Evolutionary conservation across 2,888 invertebrate genomes (phyloP), one percentile per base, ranked within the genome.

Genomic region (Drosophila tanythrix): DNA sequence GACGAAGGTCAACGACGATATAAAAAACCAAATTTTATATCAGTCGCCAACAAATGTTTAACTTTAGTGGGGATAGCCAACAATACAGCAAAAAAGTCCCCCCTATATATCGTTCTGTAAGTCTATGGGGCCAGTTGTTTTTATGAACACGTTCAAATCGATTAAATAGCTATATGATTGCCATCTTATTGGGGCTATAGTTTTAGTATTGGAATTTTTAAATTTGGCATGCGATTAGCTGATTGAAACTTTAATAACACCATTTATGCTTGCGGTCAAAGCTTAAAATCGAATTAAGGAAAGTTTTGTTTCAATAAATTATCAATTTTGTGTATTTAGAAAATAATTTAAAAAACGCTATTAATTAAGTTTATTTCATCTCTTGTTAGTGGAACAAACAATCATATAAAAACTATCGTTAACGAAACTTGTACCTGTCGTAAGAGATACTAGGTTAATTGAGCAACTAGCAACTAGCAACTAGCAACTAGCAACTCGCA

Each of bases 1-100:
- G 81, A 89, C 88, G 87, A 88, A 88, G 87, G 87, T 88, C 87
- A 89, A 88, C 88, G 88, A 89, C 88, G 83, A 88, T 83, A 88
- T 88, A 89, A 88, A 87, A 87, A 81, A 62, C 60, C 74, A 75
- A 80, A 74, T 82, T 89, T 88, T 86, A 88, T 89, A 78, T 86
- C 67, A 55, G 64, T 77, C 69, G 88, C 76, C 80, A 77, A 60
- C 57, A 78, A 79, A 64, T 48, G 74, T 36, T 61, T 62, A 46
- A 66, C 66, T 60, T 25, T 38, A 21, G 15, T 29, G 21, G 40
- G 52, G n/a, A 13, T 40, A 21, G 33, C 35, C 25, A 8, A 29
- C 36, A 40, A 51, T 50, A 31, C 31, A 57, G 59, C 51, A 3
- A 33, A 8, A 15, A 57, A 71, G 25, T 18, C 3, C 27, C 46